Evolutionary conservation across 2,797 vertebrate species (phyloP).

Genomic region (Salarias fasciatus): DNA sequence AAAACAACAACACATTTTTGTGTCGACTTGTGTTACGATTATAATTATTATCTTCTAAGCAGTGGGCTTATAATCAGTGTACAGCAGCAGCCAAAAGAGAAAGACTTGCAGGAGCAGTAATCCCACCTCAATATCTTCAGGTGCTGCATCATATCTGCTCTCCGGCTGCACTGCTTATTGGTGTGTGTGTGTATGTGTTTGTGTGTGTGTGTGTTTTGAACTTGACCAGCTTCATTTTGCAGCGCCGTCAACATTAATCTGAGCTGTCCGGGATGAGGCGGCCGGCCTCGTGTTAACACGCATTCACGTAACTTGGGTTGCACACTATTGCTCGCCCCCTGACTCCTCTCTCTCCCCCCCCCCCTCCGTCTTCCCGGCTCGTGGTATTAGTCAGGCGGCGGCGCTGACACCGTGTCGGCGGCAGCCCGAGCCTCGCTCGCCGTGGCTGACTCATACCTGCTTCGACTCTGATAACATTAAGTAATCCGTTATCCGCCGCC

Average conservation of each 20-base stretch:
- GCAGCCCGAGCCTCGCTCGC: conserved; percentile 27
- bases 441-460: conserved; percentile 49
- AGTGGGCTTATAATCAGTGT: too few relatives aligned
- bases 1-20: too few relatives aligned
- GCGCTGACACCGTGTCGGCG: conserved; percentile 18
- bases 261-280: not conserved
- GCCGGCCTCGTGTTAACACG: conserved; percentile 6
- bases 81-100: too few relatives aligned
- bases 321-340: not conserved
- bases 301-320: conserved; percentile 2
- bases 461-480: conserved; percentile 22
- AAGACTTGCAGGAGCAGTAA: too few relatives aligned
- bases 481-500: conserved; percentile 14
- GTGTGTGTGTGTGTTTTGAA: not conserved
- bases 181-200: not conserved
- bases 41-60: too few relatives aligned
- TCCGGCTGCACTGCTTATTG: not conserved
- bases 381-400: conserved; percentile 8
- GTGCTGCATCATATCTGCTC: too few relatives aligned
- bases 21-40: too few relatives aligned
- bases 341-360: conserved; percentile 1
- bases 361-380: conserved; percentile 26
- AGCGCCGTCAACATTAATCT: not conserved
- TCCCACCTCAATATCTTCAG: not conserved
- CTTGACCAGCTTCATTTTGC: not conserved